Evolutionary conservation across 2,797 vertebrate genomes (phyloP).

Genomic region (Echiichthys vipera): DNA sequence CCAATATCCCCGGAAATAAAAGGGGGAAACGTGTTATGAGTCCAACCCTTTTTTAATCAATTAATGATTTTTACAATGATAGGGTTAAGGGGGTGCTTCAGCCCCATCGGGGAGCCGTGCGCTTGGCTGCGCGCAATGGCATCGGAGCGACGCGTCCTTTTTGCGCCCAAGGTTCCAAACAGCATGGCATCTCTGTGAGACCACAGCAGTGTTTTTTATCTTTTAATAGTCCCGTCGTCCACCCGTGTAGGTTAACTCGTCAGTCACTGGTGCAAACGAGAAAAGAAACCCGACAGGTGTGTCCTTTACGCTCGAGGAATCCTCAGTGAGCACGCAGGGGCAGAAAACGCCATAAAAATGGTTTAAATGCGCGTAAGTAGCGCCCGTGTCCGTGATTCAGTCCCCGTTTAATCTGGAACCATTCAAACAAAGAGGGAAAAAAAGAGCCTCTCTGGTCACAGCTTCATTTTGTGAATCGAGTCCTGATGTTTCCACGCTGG

Average conservation of each 20-base stretch:
- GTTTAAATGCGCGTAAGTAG: background rate
- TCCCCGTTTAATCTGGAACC: background rate
- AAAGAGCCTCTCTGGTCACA: background rate
- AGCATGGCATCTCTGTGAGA: background rate
- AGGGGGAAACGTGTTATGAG: background rate
- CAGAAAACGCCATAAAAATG: background rate
- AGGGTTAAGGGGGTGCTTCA: accelerated
- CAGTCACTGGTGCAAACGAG: background rate
- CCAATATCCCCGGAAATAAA: background rate
- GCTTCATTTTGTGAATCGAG: background rate
- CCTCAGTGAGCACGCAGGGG: background rate
- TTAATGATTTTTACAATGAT: background rate
- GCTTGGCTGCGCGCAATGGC: constrained; percentile 31
- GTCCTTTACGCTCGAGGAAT: background rate
- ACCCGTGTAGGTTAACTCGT: background rate
- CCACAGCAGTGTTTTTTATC: background rate
- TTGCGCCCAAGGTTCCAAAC: background rate
- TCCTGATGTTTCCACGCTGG: background rate
- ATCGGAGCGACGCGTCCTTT: constrained; percentile 6
- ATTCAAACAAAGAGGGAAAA: background rate
- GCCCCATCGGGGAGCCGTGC: background rate
- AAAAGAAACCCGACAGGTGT: background rate
- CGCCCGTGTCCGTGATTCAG: background rate
- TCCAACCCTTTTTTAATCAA: background rate
- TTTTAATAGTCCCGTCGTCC: background rate